Conservation (phyloP, 2,113 vertebrate species). For the Delphinapterus leucas region DNA sequence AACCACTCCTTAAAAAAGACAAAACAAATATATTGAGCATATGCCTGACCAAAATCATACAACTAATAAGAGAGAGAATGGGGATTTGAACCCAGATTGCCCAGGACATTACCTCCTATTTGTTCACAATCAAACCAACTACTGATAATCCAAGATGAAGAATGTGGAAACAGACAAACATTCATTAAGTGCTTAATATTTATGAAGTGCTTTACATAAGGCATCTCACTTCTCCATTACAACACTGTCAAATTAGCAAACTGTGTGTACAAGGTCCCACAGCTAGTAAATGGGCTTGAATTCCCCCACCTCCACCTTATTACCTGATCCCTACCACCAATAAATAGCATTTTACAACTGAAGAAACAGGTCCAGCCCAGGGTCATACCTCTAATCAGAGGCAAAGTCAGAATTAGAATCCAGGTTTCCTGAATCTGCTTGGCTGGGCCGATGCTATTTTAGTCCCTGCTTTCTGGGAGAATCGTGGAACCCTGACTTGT, state of each 20-base stretch:
- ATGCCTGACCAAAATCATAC: neutral
- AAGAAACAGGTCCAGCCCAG: conserved; percentile 21
- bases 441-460: neutral
- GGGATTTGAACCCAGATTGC: neutral
- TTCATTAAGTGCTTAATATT: neutral
- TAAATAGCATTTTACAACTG: conserved; percentile 39
- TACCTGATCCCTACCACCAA: conserved; percentile 26
- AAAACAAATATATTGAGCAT: conserved; percentile 17
- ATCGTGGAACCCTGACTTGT: neutral
- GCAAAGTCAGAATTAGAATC: conserved; percentile 42
- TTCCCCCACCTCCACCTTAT: neutral
- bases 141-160: conserved; percentile 17
- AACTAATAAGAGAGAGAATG: neutral
- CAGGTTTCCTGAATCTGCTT: neutral
- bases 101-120: neutral
- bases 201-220: neutral
- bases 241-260: conserved; percentile 27
- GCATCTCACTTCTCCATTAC: neutral
- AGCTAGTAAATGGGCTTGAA: conserved; percentile 23
- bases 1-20: neutral
- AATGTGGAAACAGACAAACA: neutral
- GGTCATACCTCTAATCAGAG: conserved; percentile 15
- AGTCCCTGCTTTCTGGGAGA: neutral
- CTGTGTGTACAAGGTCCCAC: neutral
- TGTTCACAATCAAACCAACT: neutral